A percentile compares a stretch with the other conserved stretches of the same genome.
Conservation (phyloP, 2,113 vertebrate genomes). For the Aldabrachelys gigantea region DNA sequence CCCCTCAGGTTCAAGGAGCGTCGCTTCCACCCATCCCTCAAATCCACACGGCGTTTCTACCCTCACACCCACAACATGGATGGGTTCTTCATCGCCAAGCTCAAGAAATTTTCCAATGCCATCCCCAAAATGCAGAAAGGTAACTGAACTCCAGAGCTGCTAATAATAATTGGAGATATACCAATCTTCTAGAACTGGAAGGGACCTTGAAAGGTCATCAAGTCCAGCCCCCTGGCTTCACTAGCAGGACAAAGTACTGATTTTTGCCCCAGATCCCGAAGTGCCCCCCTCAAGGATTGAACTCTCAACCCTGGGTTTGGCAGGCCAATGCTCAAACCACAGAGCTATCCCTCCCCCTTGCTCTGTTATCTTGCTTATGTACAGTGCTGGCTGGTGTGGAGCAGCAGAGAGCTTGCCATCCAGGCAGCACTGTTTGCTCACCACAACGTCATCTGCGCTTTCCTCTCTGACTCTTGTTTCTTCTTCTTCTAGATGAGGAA, state of each 20-base stretch:
- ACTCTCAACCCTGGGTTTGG: too few species aligned
- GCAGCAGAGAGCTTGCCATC: not conserved
- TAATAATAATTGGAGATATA: too few species aligned
- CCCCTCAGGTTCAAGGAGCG: slow-evolving; percentile 88
- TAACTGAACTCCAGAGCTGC: not conserved
- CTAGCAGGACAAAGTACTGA: too few species aligned
- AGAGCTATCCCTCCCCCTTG: too few species aligned
- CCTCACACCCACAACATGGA: slow-evolving; percentile 98
- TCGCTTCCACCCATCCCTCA: slow-evolving; percentile 92
- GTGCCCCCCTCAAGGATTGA: too few species aligned
- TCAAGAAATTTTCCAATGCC: slow-evolving; percentile 95
- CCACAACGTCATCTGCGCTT: not conserved
- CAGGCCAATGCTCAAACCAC: too few species aligned
- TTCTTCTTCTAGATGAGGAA: slow-evolving; percentile 59
- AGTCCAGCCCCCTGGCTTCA: too few species aligned
- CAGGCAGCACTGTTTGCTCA: not conserved
- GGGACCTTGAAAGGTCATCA: too few species aligned
- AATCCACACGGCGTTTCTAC: slow-evolving; percentile 89
- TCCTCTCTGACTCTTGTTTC: not conserved
- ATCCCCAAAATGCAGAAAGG: slow-evolving; percentile 80
- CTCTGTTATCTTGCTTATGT: not conserved
- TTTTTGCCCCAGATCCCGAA: too few species aligned
- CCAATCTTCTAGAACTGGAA: too few species aligned
- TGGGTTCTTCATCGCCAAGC: slow-evolving; percentile 96
- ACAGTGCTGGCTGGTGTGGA: not conserved